phyloP scores from a whole-genome alignment of 2,797 vertebrate genomes.

The Acrossocheilus wenchowensis region DNA sequence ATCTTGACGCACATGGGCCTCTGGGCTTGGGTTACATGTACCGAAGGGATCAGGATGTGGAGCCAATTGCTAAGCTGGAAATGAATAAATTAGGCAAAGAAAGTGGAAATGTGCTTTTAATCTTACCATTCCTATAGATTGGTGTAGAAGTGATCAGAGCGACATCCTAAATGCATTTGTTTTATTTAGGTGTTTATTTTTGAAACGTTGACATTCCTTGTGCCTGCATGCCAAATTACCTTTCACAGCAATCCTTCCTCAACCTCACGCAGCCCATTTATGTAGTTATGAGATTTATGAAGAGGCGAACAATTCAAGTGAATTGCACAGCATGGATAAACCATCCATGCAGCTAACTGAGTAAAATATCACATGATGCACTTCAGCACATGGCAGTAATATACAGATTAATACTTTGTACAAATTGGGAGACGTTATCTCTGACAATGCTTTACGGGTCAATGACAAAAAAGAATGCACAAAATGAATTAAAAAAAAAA shows the following conservation, averaged over 20 bases:
- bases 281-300: not conserved
- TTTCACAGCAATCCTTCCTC: not conserved
- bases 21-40: constrained; percentile 37
- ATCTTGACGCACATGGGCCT: constrained; percentile 16
- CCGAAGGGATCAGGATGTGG: constrained; percentile 10
- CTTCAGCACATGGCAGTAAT: not conserved
- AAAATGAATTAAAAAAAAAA: not conserved
- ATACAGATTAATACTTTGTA: not conserved
- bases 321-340: not conserved
- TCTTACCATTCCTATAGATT: constrained; percentile 14
- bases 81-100: constrained; percentile 41
- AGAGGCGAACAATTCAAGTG: not conserved
- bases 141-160: not conserved
- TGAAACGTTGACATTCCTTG: not conserved
- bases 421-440: not conserved
- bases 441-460: not conserved
- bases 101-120: constrained; percentile 3
- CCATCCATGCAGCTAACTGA: not conserved
- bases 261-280: not conserved
- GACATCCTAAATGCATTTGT: not conserved
- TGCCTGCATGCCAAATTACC: not conserved
- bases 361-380: not conserved
- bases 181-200: constrained; percentile 16
- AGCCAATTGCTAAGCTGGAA: constrained; percentile 31
- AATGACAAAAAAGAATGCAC: not conserved